Base-by-base conservation (phyloP, 2,888 invertebrate species). In the Euproctis similis region DNA sequence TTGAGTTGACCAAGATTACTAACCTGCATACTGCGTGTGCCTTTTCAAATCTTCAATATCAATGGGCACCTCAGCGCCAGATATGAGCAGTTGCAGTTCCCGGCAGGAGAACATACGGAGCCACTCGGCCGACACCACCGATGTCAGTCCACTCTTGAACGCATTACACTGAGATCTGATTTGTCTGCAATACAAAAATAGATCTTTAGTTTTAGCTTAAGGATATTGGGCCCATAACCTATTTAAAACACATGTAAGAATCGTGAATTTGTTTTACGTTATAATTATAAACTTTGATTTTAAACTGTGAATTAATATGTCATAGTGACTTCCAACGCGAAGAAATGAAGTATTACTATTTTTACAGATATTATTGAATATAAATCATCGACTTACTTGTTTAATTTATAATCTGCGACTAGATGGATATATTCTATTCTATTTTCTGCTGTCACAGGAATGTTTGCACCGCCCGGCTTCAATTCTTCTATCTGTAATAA, bases 361-460 rank as follows among this genome's bases (percentile, higher is more conserved):
- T 5, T 7, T 16, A 16, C 4, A 7, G 4, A 16, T 16, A 10
- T 8, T 6, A 10, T 6, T 3, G 8, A 12, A 11, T n/a, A n/a
- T n/a, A n/a, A 8, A 4, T 8, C n/a, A 1, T 26, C n/a, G n/a
- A 36, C 38, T 34, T 58, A 84, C 84, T 89, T 92, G 76, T 98
- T 98, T 29, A 98, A 85, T 75, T 97, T 97, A 63, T 95, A 96
- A 81, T 98, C 96, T 1, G 98, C 97, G 82, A 98, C 92, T 43
- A 96, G 84, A 71, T 98, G 97, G 48, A 99, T 94, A 70, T 98
- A 99, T 72, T 98, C 97, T 63, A 97, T 94, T 37, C 96, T 89
- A 85, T 99, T 99, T 46, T 91, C 90, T 42, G 92, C 91, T 6
- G 94, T 96, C 0, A 99, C 98, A 6, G 93, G 89, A 61, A 96